Evolutionary conservation across 2,113 vertebrate genomes (phyloP).

Genomic region (Gymnogyps californianus): DNA sequence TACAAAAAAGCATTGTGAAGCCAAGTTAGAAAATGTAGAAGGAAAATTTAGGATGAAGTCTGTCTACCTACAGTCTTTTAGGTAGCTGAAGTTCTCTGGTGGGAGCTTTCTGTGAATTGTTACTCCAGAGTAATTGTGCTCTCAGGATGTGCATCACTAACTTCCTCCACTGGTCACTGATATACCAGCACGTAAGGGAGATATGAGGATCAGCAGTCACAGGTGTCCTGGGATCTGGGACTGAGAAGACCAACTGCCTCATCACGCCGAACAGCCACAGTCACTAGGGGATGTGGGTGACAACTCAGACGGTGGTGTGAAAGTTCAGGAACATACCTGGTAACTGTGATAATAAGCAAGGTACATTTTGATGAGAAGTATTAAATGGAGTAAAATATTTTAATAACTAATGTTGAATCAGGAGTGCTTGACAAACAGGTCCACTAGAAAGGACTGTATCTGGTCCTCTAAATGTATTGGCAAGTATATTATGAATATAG

Average conservation of each 20-base stretch:
- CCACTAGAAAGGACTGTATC: background rate
- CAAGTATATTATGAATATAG: background rate
- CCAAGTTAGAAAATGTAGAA: background rate
- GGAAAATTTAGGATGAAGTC: background rate
- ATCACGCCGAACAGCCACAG: background rate
- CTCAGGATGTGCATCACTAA: background rate
- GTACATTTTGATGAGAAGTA: background rate
- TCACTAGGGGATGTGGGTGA: background rate
- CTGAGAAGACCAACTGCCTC: background rate
- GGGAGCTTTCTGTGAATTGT: background rate
- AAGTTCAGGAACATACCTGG: background rate
- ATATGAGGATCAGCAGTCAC: background rate
- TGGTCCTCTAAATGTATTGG: background rate
- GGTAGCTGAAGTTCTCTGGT: background rate
- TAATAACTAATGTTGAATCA: background rate
- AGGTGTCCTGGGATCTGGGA: background rate
- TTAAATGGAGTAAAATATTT: background rate
- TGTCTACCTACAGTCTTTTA: background rate
- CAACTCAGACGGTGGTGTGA: background rate
- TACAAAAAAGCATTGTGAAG: background rate
- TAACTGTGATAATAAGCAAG: background rate
- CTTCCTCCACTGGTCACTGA: background rate
- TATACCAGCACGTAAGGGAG: background rate
- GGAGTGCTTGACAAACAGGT: background rate
- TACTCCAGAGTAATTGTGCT: background rate